Evolutionary conservation across 2,888 invertebrate genomes (phyloP), one percentile per base, ranked within the genome.

Genomic region (Stratiomys singularior): DNA sequence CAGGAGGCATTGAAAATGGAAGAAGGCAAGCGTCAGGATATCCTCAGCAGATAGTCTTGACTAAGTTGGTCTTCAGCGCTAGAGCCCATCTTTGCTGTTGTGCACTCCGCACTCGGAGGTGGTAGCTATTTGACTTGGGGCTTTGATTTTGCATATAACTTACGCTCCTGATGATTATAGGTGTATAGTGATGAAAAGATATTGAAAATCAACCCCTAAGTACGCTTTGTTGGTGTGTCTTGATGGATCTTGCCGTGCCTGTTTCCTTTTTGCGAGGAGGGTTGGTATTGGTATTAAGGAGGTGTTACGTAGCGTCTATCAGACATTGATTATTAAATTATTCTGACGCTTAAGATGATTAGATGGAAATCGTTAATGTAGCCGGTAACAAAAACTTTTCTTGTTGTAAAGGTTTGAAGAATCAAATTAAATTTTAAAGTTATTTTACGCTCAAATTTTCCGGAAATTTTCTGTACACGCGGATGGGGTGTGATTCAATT

Each of bases 321-420:
- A 69, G 46, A 25, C 47, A 27, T 27, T 69, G 46, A 69, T 69
- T 46, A 69, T 69, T 69, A 25, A 69, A 69, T 69, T 69, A 69
- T 69, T 69, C 47, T 21, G 69, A 69, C 44, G 69, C 46, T 69
- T 69, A 69, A 69, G 25, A 69, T 46, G 69, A 69, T 69, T 69
- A 69, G 44, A 4, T 47, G 30, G 46, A 47, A 69, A 25, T 69
- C 25, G 44, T 1, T 67, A 37, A 67, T 18, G 28, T 46, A 23
- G 67, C 4, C 44, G 23, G 15, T 7, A 23, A 13, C 4, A 9
- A 15, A 52, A 52, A 52, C 4, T n/a, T 9, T 52, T 13, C 18
- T 52, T 52, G 15, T 13, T 52, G 52, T 5, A n/a, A 18, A 15
- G 15, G 52, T 60, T 60, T 60, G 3, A 9, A 18, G 21, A 60